Evolutionary conservation across 2,113 vertebrate species (phyloP), one percentile per base, ranked within the genome.

Genomic region (Sterrhoptilus dennistouni): DNA sequence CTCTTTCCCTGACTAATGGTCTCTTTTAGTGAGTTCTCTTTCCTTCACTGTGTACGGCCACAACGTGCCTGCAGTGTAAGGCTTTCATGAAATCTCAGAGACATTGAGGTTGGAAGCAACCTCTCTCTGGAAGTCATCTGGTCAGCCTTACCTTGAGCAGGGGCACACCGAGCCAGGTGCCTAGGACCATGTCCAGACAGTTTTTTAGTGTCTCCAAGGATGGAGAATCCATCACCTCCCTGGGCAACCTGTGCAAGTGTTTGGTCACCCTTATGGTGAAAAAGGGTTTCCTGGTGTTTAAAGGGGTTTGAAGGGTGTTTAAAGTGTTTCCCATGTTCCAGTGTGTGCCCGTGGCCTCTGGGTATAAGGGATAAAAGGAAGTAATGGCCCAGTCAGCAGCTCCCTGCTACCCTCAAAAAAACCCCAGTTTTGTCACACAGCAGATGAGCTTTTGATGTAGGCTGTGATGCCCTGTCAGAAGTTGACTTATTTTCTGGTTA

Each of bases 21-120:
- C n/a, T 74, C 44, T 50, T 66, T 75, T 77, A 66, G 68, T 4
- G 64, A 61, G 38, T 42, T 93, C 44, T 59, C 35, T 78, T 86
- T 71, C 59, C 52, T 87, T 88, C 33, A 3, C 77, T 77, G n/a
- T 66, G 5, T 42, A 45, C 12, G 33, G 52, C 56, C 69, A 36
- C 33, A 68, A 40, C 0, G 2, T 50, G 13, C 24, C 63, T 72
- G 70, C 33, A 53, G 28, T 1, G 0, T 53, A 15, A 64, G 35
- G 35, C 14, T 66, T n/a, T 90, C 23, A 11, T 0, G 1, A 59
- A 74, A 54, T 28, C 50, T 44, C 36, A 18, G 29, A 3, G 28
- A 19, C 25, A 7, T 2, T 83, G 80, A 63, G 28, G 38, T 59
- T 50, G 38, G 65, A 56, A 92, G 40, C 29, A 47, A 54, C 20